phyloP scores from a whole-genome alignment of 2,888 invertebrate genomes.

The Quadroppia sp. region DNA sequence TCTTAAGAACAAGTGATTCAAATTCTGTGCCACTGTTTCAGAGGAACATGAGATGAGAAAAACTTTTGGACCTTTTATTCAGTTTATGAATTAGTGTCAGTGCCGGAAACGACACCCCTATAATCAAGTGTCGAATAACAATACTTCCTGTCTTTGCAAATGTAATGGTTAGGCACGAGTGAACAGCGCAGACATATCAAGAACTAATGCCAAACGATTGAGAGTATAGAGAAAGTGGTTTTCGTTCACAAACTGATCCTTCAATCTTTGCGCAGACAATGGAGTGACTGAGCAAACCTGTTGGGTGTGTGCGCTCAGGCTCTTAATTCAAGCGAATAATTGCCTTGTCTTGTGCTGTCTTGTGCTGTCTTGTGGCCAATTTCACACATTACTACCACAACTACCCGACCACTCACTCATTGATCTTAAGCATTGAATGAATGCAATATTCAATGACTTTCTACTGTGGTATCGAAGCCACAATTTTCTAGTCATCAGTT shows the following conservation, averaged over 20 bases:
- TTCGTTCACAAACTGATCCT: conserved; percentile 3
- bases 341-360: conserved; percentile 37
- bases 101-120: conserved; percentile 26
- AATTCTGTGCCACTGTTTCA: conserved; percentile 18
- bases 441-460: conserved; percentile 13
- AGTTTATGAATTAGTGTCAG: conserved; percentile 29
- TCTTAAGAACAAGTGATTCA: conserved; percentile 20
- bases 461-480: neutral
- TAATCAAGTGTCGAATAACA: conserved; percentile 30
- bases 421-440: neutral
- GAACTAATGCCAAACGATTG: neutral
- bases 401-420: conserved; percentile 21
- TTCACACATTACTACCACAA: conserved; percentile 35
- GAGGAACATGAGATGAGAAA: conserved; percentile 1
- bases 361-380: conserved; percentile 36
- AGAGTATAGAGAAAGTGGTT: conserved; percentile 4
- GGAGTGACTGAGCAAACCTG: conserved; percentile 32
- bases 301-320: conserved; percentile 35
- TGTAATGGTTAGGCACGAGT: conserved; percentile 27
- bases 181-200: conserved; percentile 5
- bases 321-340: conserved; percentile 34
- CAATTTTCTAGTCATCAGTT: conserved; percentile 15
- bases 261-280: conserved; percentile 18
- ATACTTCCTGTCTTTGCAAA: conserved; percentile 32
- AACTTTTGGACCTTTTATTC: conserved; percentile 4